Conservation (phyloP, 2,888 invertebrate genomes). For the Torymus texanus region DNA sequence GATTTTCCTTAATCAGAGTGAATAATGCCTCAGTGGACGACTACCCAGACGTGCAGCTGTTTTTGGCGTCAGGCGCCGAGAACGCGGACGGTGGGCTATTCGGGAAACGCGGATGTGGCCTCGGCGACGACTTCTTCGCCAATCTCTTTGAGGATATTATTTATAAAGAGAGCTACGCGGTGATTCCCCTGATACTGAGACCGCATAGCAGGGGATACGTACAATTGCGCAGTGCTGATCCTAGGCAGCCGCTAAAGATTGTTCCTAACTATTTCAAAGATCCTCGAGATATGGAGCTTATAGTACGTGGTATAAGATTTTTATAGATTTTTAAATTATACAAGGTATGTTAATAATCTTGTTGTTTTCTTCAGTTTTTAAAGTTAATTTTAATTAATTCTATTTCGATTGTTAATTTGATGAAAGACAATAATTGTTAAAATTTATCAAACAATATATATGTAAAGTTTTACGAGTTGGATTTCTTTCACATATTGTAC, state of each 20-base stretch:
- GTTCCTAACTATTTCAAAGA: slow-evolving; percentile 90
- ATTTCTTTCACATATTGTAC: too few relatives aligned
- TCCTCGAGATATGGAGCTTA: slow-evolving; percentile 82
- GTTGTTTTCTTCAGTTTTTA: too few relatives aligned
- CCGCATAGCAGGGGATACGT: slow-evolving; percentile 85
- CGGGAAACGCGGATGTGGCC: slow-evolving; percentile 82
- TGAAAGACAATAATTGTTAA: too few relatives aligned
- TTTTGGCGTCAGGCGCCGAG: slow-evolving; percentile 85
- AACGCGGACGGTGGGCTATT: slow-evolving; percentile 87
- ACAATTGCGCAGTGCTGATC: slow-evolving; percentile 81
- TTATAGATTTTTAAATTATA: too few relatives aligned
- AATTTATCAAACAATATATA: too few relatives aligned
- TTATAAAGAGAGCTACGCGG: slow-evolving; percentile 82
- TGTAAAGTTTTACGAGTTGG: too few relatives aligned
- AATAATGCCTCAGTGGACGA: slow-evolving; percentile 75
- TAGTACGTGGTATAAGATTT: slow-evolving; percentile 77
- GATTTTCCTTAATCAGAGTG: slow-evolving; percentile 12
- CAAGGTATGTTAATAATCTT: too few relatives aligned
- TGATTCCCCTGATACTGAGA: slow-evolving; percentile 83
- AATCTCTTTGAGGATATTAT: slow-evolving; percentile 83
- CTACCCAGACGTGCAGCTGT: slow-evolving; percentile 88
- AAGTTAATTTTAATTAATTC: too few relatives aligned
- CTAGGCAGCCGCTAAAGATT: slow-evolving; percentile 86
- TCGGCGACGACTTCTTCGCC: slow-evolving; percentile 82
- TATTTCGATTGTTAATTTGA: too few relatives aligned